A percentile compares a stretch with the other conserved stretches of the same genome.
phyloP scores from a whole-genome alignment of 2,888 invertebrate genomes.

The Nomada ruficornis region DNA sequence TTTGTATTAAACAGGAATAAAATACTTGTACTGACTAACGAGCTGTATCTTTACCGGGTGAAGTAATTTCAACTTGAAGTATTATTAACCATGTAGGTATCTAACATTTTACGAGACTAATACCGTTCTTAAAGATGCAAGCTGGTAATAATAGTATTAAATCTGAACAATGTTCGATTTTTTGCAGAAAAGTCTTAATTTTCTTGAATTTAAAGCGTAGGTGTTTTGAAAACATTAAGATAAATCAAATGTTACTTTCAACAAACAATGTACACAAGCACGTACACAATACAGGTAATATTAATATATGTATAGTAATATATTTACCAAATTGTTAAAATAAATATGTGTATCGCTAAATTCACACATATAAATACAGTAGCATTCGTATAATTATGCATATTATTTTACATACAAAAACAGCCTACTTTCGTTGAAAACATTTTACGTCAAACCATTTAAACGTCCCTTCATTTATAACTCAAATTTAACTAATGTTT shows the following conservation, averaged over 20 bases:
- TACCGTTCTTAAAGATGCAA: not conserved
- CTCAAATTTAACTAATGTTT: no score
- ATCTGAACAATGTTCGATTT: not conserved
- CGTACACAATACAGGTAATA: conserved; percentile 3
- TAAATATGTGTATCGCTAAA: conserved; percentile 32
- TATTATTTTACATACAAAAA: conserved; percentile 30
- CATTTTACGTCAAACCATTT: conserved; percentile 18
- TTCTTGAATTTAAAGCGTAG: not conserved
- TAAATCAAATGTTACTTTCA: conserved; percentile 25
- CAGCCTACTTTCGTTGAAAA: conserved; percentile 35
- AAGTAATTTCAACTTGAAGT: conserved; percentile 14
- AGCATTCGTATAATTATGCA: conserved; percentile 25
- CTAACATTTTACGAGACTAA: not conserved
- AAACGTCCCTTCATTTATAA: not conserved
- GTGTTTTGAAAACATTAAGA: conserved; percentile 5
- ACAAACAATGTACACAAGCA: conserved; percentile 1
- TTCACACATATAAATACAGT: conserved; percentile 28
- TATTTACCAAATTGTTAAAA: conserved; percentile 34
- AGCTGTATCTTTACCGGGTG: not conserved
- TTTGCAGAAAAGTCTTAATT: not conserved
- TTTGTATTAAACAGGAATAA: not conserved
- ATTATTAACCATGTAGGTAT: not conserved
- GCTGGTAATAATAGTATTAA: not conserved
- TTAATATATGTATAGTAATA: conserved; percentile 10
- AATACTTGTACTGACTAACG: not conserved